Evolutionary conservation across 2,797 vertebrate species (phyloP).

Genomic region (Argyrosomus regius): DNA sequence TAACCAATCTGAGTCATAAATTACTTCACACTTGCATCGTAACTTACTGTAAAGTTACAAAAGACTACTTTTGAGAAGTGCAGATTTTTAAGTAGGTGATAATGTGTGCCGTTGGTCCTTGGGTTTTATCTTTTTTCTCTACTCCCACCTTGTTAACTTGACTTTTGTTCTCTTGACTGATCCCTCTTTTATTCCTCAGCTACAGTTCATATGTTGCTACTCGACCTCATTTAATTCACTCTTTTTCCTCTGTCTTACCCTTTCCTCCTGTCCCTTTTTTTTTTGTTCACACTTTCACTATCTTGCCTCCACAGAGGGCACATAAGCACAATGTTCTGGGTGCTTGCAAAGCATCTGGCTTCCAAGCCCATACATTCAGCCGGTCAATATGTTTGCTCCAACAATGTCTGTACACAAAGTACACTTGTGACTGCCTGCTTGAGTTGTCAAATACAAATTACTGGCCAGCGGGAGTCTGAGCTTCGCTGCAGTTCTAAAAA

Average conservation of each 20-base stretch:
- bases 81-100: slow-evolving; percentile 41
- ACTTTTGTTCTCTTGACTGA: slow-evolving; percentile 71
- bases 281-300: slow-evolving; percentile 63
- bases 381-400: slow-evolving; percentile 84
- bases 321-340: slow-evolving; percentile 84
- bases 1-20: background rate
- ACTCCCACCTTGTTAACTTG: slow-evolving; percentile 69
- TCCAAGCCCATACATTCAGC: slow-evolving; percentile 83
- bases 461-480: slow-evolving; percentile 82
- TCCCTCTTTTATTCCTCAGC: slow-evolving; percentile 70
- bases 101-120: slow-evolving; percentile 78
- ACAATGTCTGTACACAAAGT: slow-evolving; percentile 86
- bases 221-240: slow-evolving; percentile 73
- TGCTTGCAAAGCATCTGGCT: slow-evolving; percentile 82
- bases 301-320: slow-evolving; percentile 80
- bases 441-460: slow-evolving; percentile 90
- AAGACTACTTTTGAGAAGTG: slow-evolving; percentile 16
- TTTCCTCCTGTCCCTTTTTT: slow-evolving; percentile 49
- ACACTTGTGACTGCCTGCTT: slow-evolving; percentile 84
- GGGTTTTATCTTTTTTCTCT: slow-evolving; percentile 63
- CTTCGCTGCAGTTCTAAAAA: slow-evolving; percentile 79
- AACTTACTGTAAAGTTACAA: background rate
- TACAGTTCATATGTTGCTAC: slow-evolving; percentile 64
- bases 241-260: slow-evolving; percentile 59
- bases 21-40: slow-evolving; percentile 9